phyloP scores from a whole-genome alignment of 2,113 vertebrate species.

The Catagonus wagneri region DNA sequence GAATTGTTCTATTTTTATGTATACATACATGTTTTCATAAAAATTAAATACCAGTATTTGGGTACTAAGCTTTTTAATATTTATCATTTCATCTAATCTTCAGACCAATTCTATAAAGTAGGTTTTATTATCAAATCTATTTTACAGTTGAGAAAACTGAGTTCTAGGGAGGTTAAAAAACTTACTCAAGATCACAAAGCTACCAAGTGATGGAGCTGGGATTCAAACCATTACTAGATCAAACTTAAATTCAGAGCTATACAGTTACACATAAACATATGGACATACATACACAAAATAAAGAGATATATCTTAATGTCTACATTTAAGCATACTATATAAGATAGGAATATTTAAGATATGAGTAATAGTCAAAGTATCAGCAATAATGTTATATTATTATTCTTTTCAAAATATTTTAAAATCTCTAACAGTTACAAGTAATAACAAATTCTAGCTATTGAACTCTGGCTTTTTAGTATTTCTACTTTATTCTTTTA shows the following conservation, averaged over 20 bases:
- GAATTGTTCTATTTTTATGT: neutral
- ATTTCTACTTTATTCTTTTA: neutral
- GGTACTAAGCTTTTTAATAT: neutral
- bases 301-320: neutral
- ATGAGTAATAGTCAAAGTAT: neutral
- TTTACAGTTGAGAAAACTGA: neutral
- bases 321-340: neutral
- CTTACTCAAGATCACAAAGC: neutral
- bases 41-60: neutral
- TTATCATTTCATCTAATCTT: conserved; percentile 18
- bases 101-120: neutral
- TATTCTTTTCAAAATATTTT: conserved; percentile 1
- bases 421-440: neutral
- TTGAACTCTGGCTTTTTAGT: neutral
- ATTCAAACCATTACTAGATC: neutral
- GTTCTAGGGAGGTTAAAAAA: neutral
- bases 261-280: neutral
- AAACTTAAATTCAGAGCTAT: neutral
- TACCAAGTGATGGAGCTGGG: neutral
- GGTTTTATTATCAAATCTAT: neutral
- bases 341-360: conserved; percentile 31
- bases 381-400: neutral
- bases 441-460: neutral
- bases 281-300: neutral
- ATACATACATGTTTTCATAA: neutral